Conservation (phyloP, 2,888 invertebrate species). For the Emmelina monodactyla region DNA sequence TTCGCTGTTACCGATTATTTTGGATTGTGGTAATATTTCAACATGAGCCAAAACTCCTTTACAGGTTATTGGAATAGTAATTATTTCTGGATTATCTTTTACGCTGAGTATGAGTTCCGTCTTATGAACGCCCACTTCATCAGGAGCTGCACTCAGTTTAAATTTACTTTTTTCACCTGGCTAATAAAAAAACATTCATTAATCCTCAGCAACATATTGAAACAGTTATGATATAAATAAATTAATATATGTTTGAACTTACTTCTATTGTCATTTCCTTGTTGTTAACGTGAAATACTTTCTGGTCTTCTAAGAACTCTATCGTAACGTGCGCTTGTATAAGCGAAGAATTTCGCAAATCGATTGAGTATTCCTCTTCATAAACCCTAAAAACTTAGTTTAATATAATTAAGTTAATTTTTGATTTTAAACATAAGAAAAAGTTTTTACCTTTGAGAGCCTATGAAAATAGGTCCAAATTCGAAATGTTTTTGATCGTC, state of each 20-base stretch:
- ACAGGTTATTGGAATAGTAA: constrained; percentile 54
- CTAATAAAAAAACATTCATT: constrained; percentile 26
- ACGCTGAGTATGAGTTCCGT: constrained; percentile 43
- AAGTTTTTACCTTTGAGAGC: constrained; percentile 29
- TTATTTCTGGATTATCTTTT: constrained; percentile 67
- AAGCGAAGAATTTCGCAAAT: constrained; percentile 61
- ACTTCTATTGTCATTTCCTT: constrained; percentile 37
- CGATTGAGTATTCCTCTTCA: constrained; percentile 50
- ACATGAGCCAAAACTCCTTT: constrained; percentile 60
- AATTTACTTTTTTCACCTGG: constrained; percentile 43
- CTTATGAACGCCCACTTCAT: constrained; percentile 33
- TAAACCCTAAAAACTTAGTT: constrained; percentile 34
- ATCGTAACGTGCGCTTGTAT: constrained; percentile 54
- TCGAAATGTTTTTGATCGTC: constrained; percentile 50
- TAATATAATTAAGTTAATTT: constrained; percentile 4
- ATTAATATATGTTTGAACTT: too few species aligned
- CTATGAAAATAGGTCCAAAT: constrained; percentile 54
- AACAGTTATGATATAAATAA: background rate
- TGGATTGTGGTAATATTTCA: constrained; percentile 46
- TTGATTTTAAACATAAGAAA: background rate
- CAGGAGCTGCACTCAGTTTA: constrained; percentile 44
- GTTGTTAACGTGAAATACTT: constrained; percentile 52
- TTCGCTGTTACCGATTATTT: constrained; percentile 45
- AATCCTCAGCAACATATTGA: too few species aligned
- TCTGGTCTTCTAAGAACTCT: constrained; percentile 42